phyloP scores from a whole-genome alignment of 2,797 vertebrate genomes.

The Danio choprae region DNA sequence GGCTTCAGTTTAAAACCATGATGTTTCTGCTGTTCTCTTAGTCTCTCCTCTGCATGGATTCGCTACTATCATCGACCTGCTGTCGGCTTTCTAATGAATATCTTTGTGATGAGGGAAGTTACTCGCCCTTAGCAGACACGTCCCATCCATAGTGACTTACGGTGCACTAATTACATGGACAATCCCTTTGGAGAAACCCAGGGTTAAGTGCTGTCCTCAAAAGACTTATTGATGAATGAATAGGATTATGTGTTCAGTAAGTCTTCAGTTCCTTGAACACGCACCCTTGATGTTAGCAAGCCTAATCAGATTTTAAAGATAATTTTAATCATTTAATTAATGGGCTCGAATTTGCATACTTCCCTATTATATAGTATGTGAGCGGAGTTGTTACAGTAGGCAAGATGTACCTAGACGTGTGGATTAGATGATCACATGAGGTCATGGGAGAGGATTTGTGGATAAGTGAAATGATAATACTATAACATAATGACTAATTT shows the following conservation, averaged over 20 bases:
- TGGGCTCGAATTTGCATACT: too few relatives aligned
- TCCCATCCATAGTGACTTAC: conserved; percentile 26
- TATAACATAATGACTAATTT: too few relatives aligned
- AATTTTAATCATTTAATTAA: background rate
- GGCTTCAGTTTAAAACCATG: conserved; percentile 14
- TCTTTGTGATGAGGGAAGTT: conserved; percentile 20
- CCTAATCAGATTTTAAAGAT: background rate
- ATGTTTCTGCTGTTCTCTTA: conserved; percentile 13
- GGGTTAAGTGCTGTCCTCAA: conserved; percentile 32
- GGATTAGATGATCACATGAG: too few relatives aligned
- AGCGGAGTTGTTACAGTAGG: too few relatives aligned
- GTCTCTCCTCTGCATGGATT: conserved; percentile 15
- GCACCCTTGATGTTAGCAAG: background rate
- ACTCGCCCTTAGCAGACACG: background rate
- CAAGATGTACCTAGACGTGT: too few relatives aligned
- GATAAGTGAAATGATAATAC: too few relatives aligned
- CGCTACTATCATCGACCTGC: conserved; percentile 41
- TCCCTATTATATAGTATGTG: too few relatives aligned
- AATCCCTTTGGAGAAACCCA: background rate
- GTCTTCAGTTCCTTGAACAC: conserved; percentile 8
- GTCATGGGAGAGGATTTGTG: too few relatives aligned
- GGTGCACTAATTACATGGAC: conserved; percentile 10
- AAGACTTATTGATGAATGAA: conserved; percentile 31
- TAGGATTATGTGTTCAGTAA: conserved; percentile 2
- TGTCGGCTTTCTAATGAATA: conserved; percentile 51